Conservation (phyloP, 2,113 vertebrate genomes). For the Ramphastos sulfuratus region DNA sequence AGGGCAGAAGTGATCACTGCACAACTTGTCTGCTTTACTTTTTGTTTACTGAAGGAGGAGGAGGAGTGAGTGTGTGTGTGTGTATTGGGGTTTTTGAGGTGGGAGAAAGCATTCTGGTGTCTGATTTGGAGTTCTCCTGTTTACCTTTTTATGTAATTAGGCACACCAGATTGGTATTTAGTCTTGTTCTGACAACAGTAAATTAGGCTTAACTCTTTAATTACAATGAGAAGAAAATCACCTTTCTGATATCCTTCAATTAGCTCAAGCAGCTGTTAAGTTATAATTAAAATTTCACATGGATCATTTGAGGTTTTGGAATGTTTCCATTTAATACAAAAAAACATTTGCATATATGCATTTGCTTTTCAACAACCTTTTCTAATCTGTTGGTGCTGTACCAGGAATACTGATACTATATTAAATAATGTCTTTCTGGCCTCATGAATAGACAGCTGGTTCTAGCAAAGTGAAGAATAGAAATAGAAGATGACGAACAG, state of each 20-base stretch:
- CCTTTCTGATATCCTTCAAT: slow-evolving; percentile 79
- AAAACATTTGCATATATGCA: slow-evolving; percentile 76
- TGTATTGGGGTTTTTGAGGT: background rate
- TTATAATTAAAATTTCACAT: slow-evolving; percentile 85
- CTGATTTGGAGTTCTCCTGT: slow-evolving; percentile 60
- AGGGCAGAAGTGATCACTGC: background rate
- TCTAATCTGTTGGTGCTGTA: slow-evolving; percentile 58
- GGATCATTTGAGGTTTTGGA: slow-evolving; percentile 82
- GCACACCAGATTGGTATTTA: slow-evolving; percentile 76
- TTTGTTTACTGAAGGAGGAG: background rate
- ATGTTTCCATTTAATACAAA: slow-evolving; percentile 82
- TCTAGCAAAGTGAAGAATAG: slow-evolving; percentile 49
- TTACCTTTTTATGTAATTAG: slow-evolving; percentile 75
- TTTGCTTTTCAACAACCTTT: slow-evolving; percentile 74
- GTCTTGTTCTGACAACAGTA: slow-evolving; percentile 78
- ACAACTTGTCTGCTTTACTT: slow-evolving; percentile 31
- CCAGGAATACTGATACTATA: slow-evolving; percentile 62
- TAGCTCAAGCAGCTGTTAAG: slow-evolving; percentile 82
- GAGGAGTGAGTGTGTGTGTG: too few relatives aligned
- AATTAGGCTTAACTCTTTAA: slow-evolving; percentile 84
- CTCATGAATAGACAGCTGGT: slow-evolving; percentile 57
- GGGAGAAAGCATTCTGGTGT: background rate
- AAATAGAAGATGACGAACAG: slow-evolving; percentile 32
- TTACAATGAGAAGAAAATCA: slow-evolving; percentile 80
- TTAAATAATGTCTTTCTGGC: slow-evolving; percentile 54